Base-by-base conservation (phyloP, 2,888 invertebrate species). In the Cantharis rufa region DNA sequence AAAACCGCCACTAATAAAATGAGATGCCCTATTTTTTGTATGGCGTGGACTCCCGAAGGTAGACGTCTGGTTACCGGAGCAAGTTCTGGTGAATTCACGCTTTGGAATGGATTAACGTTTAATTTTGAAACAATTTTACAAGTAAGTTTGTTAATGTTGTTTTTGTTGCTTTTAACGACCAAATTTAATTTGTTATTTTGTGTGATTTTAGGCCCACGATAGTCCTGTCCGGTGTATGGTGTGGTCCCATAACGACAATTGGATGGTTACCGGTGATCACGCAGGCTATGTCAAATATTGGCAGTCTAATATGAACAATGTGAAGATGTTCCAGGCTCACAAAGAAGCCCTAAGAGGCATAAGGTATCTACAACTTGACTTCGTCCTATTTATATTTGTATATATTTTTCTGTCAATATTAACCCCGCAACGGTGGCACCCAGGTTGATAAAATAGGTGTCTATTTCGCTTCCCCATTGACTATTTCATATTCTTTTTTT, bases 251-350 rank as follows among this genome's bases (percentile, higher is more conserved):
- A 98, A 98, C 85, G 99, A 99, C 90, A 95, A 96, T 84, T 99
- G 99, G 99, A 98, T 99, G 98, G 96, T 99, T 78, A 99, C 99
- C 0, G 99, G 97, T 18, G 99, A 99, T 90, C 98, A 99, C 88
- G 95, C 95, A 71, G 99, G 99, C 78, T 99, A 96, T 88, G 97
- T 99, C 81, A 99, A 99, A 87, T 99, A 99, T 90, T 99, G 99
- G 99, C 99, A 99, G 91, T 97, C 98, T 84, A 99, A 99, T 90
- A 99, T 99, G 99, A 99, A 99, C 91, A 99, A 99, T 90, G 99
- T 99, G 76, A 99, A 99, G 92, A 99, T 99, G 98, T 99, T 98
- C 91, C 99, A 99, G 90, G 99, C 99, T 75, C 99, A 99, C 90
- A 99, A 99, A 93, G 99, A 99, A 92, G 97, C 99, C 82, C 95